phyloP scores from a whole-genome alignment of 2,113 vertebrate genomes.

The Neopipo cinnamomea region DNA sequence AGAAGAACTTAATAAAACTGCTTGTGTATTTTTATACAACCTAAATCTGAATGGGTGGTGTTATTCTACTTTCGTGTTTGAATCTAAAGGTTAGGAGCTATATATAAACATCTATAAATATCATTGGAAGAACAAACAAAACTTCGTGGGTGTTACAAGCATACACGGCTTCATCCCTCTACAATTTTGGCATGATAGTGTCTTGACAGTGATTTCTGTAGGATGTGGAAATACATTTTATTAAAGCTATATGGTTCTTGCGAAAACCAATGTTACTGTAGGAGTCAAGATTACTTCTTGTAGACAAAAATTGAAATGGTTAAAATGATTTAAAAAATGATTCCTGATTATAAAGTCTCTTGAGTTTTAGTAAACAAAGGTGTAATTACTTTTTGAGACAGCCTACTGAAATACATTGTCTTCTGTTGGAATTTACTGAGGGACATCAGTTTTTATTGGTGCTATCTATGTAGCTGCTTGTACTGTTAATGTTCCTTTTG shows the following conservation, averaged over 20 bases:
- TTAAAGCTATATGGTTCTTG: not conserved
- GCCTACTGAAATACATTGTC: not conserved
- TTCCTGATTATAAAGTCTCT: not conserved
- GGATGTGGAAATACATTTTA: not conserved
- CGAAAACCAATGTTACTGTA: not conserved
- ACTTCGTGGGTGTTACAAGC: not conserved
- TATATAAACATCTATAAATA: conserved; percentile 52
- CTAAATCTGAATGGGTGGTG: not conserved
- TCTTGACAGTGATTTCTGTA: not conserved
- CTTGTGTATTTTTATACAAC: not conserved
- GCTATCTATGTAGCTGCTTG: not conserved
- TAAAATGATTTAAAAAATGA: too few relatives aligned
- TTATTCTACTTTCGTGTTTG: not conserved
- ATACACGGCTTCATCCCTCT: not conserved
- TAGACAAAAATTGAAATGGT: not conserved
- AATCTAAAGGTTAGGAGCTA: conserved; percentile 50
- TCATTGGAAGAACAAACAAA: conserved; percentile 5
- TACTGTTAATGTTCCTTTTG: not conserved
- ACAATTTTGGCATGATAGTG: not conserved
- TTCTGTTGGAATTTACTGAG: not conserved
- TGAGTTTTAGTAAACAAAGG: not conserved
- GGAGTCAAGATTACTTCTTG: not conserved
- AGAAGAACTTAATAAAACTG: not conserved
- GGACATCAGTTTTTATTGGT: not conserved
- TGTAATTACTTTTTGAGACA: not conserved